Conservation (phyloP, 2,797 vertebrate species). For the Danio aesculapii region DNA sequence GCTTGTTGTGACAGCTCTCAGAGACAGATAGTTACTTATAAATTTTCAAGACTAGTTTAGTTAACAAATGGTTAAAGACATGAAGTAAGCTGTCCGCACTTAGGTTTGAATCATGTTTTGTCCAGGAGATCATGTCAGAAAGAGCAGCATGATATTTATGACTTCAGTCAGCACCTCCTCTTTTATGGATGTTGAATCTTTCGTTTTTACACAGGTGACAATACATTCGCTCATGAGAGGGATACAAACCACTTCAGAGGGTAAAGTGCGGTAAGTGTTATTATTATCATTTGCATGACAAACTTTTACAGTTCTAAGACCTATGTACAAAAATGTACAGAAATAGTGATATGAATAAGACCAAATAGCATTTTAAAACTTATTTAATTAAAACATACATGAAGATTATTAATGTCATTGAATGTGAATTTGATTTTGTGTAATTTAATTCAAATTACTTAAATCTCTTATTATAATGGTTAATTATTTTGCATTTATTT, state of each 20-base stretch:
- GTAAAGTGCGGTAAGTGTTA: not conserved
- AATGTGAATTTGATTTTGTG: not conserved
- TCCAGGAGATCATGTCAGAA: no score
- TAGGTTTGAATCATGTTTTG: no score
- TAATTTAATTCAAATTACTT: not conserved
- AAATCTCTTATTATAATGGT: not conserved
- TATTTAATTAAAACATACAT: not conserved
- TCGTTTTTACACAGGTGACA: not conserved
- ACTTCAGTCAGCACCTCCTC: not conserved
- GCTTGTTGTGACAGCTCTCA: no score
- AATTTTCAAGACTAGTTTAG: no score
- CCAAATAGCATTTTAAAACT: not conserved
- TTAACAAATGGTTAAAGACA: no score
- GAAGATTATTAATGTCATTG: not conserved
- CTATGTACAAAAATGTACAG: not conserved
- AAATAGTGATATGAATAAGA: not conserved
- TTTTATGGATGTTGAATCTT: not conserved
- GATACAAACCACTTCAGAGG: not conserved
- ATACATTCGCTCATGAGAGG: not conserved
- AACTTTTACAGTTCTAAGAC: not conserved
- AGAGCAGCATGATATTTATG: not conserved
- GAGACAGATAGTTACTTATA: no score
- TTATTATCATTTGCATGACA: not conserved
- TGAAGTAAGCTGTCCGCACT: no score
- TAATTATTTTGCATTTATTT: not conserved